Base-by-base conservation (phyloP, 1,140 invertebrate species). In the Steinernema khuongi region DNA sequence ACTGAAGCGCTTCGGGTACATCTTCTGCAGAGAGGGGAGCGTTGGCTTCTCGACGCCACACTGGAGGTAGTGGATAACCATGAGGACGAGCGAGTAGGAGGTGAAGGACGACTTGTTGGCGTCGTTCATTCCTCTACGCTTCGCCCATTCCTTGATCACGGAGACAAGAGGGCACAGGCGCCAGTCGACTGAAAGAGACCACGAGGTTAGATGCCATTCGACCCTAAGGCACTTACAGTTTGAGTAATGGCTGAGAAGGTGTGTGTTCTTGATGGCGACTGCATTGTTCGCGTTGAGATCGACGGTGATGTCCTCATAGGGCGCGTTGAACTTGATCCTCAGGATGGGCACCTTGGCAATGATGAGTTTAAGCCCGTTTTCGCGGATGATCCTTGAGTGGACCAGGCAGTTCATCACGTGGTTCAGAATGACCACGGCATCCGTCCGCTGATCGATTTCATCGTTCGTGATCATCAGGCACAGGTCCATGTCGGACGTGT, bases 1-100 rank as follows among this genome's bases (percentile, higher is more conserved):
- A 41, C 36, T 71, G 29, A 68, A 68, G 29, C 67, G 28, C 69
- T 71, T 32, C 4, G 7, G 31, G 31, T 89, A 91, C 30, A 91
- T 81, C 22, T 88, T 87, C 81, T 93, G 93, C 33, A 94, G 88
- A 81, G 91, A 93, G 43, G 93, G 93, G 73, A 97, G 87, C 1
- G 96, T 90, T n/a, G 91, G 87, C 17, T 92, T 92, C 66, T 85
- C 86, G 31, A 91, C 89, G 70, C 91, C 93, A 88, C 91, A 91
- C 87, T 98, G 95, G 75, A 98, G 88, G 87, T 92, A 97, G 87
- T 97, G 93, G 79, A 97, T 91, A 28, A 96, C 91, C 94, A 97
- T 96, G 36, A 97, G 88, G 7, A 91, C 91, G 73, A 95, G 88
- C 28, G 94, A 94, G 86, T 97, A 97, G 83, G 93, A 96, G 0